phyloP scores from a whole-genome alignment of 1,140 invertebrate genomes.

The Propsilocerus akamusi region DNA sequence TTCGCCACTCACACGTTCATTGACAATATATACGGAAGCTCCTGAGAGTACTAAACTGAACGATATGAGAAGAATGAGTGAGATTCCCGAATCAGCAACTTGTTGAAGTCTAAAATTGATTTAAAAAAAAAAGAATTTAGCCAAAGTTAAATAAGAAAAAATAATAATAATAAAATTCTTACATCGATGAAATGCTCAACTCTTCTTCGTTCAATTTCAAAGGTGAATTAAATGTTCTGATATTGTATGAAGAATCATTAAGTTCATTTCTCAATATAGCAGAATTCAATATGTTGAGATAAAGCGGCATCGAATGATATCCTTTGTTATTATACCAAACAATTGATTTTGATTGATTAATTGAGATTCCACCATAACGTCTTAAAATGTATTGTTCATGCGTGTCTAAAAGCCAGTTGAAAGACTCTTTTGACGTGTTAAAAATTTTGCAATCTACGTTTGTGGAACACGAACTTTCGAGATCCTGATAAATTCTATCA shows the following conservation, averaged over 20 bases:
- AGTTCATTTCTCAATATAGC: slow-evolving; percentile 33
- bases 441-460: slow-evolving; percentile 14
- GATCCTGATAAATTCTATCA: slow-evolving; percentile 9
- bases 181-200: slow-evolving; percentile 40
- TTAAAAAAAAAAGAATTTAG: not conserved
- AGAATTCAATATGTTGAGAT: slow-evolving; percentile 52
- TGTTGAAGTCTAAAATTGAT: slow-evolving; percentile 33
- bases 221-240: slow-evolving; percentile 37
- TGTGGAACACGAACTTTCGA: slow-evolving; percentile 8
- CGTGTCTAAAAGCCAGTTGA: slow-evolving; percentile 36
- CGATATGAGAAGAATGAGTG: slow-evolving; percentile 37
- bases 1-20: slow-evolving; percentile 33
- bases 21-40: slow-evolving; percentile 34
- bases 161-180: slow-evolving; percentile 16
- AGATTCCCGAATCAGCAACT: slow-evolving; percentile 42
- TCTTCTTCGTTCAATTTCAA: slow-evolving; percentile 40
- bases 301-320: slow-evolving; percentile 52
- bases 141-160: not conserved
- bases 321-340: slow-evolving; percentile 84
- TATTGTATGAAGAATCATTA: slow-evolving; percentile 19
- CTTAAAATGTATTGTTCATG: slow-evolving; percentile 37
- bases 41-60: slow-evolving; percentile 38
- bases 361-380: slow-evolving; percentile 30
- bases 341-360: slow-evolving; percentile 24
- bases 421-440: slow-evolving; percentile 16